These are phyloP conservation scores for Perognathus longimembris DNA, from an alignment of 2,113 vertebrate species.

Conservation along the genomic window DNA sequence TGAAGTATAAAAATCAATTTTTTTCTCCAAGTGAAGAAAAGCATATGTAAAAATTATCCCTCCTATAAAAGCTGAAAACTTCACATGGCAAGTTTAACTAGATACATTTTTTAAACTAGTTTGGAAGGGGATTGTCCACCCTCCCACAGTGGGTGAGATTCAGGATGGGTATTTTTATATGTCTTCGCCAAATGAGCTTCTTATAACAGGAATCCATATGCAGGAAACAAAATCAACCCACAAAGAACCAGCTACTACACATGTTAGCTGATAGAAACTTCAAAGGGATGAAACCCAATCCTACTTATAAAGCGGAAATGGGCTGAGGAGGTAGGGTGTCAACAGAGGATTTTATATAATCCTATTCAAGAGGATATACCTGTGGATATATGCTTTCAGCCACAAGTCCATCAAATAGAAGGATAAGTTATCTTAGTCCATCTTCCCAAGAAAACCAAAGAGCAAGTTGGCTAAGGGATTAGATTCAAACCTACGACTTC, in stretches of 20 bases:
- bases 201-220: background rate
- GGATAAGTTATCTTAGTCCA: background rate
- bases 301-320: background rate
- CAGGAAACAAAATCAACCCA: conserved; percentile 43
- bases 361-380: background rate
- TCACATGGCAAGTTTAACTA: conserved; percentile 56
- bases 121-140: background rate
- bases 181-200: conserved; percentile 36
- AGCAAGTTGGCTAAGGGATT: background rate
- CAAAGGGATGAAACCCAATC: background rate
- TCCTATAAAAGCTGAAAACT: conserved; percentile 20
- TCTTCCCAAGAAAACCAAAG: conserved; percentile 54
- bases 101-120: conserved; percentile 51
- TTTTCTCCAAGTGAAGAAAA: conserved; percentile 51
- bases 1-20: background rate
- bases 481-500: conserved; percentile 34
- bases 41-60: background rate
- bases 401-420: conserved; percentile 17
- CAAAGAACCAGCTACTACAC: background rate
- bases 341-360: conserved; percentile 5
- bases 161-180: background rate
- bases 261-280: too few relatives aligned
- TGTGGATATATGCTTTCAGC: conserved; percentile 6
- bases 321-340: background rate
- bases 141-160: background rate